A percentile compares a stretch with the other conserved stretches of the same genome.
Conservation (phyloP, 1,140 invertebrate genomes). For the Drosophila sp. region DNA sequence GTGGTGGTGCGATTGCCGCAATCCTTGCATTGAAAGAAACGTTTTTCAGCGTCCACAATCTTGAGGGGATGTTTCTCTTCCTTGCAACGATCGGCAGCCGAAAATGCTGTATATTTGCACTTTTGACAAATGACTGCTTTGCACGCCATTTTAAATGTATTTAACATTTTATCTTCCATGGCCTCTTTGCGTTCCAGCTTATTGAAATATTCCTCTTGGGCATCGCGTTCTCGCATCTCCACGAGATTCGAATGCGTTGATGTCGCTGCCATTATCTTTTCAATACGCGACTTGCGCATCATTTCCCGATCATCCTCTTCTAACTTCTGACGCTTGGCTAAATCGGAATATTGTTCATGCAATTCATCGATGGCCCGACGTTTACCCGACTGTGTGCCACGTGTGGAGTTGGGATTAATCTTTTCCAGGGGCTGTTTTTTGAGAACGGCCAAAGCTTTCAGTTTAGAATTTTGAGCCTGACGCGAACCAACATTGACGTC, state of each 20-base stretch:
- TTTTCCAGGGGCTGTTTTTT: constrained; percentile 87
- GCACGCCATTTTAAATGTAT: constrained; percentile 91
- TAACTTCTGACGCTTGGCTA: constrained; percentile 84
- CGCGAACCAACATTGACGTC: constrained; percentile 86
- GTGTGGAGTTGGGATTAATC: constrained; percentile 87
- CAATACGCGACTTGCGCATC: constrained; percentile 87
- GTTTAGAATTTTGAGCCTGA: constrained; percentile 86
- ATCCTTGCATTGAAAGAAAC: constrained; percentile 95
- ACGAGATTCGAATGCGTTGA: constrained; percentile 91
- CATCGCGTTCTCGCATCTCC: constrained; percentile 88
- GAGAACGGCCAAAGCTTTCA: constrained; percentile 86
- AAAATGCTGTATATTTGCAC: constrained; percentile 95
- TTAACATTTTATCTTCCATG: constrained; percentile 96
- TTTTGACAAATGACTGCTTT: constrained; percentile 94
- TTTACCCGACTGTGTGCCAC: constrained; percentile 85
- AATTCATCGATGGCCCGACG: constrained; percentile 84
- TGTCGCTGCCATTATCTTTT: constrained; percentile 90
- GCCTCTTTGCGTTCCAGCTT: constrained; percentile 94
- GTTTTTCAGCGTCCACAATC: constrained; percentile 90
- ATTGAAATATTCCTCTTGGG: constrained; percentile 93
- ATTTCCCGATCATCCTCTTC: constrained; percentile 82
- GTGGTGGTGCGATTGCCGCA: constrained; percentile 92
- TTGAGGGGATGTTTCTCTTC: constrained; percentile 90
- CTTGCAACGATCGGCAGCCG: constrained; percentile 92
- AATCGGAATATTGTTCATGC: constrained; percentile 82